Percentiles rank a stretch among this genome's conserved stretches.
Evolutionary conservation across 2,888 invertebrate genomes (phyloP).

Genomic region (Noctua janthina): DNA sequence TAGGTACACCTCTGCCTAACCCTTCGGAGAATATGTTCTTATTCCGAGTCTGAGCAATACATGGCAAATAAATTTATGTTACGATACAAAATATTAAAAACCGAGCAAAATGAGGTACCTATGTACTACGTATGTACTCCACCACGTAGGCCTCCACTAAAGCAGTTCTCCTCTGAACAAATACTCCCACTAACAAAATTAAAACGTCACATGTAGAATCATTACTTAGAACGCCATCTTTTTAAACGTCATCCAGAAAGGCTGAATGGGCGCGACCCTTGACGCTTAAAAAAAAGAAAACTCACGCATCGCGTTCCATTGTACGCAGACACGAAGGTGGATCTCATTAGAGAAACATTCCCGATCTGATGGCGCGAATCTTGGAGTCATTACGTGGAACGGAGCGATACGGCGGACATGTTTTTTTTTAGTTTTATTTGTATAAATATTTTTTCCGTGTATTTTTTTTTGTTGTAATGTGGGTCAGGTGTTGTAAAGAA

Average conservation of each 20-base stretch:
- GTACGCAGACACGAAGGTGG: slow-evolving; percentile 88
- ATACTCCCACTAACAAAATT: slow-evolving; percentile 72
- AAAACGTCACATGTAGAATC: slow-evolving; percentile 78
- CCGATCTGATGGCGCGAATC: slow-evolving; percentile 88
- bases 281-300: slow-evolving; percentile 84
- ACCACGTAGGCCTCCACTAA: slow-evolving; percentile 14
- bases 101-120: background rate
- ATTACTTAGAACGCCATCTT: slow-evolving; percentile 89
- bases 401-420: slow-evolving; percentile 72
- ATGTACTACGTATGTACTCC: background rate
- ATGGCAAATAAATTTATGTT: too few species aligned
- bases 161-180: slow-evolving; percentile 49
- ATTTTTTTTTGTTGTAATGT: slow-evolving; percentile 31
- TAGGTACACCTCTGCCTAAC: too few species aligned
- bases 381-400: slow-evolving; percentile 88
- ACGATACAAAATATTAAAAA: too few species aligned
- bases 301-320: slow-evolving; percentile 87
- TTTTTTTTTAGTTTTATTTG: slow-evolving; percentile 38
- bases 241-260: slow-evolving; percentile 82
- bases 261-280: slow-evolving; percentile 85
- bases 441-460: slow-evolving; percentile 29
- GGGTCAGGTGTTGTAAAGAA: slow-evolving; percentile 46
- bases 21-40: too few species aligned
- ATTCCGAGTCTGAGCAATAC: background rate
- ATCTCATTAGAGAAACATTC: slow-evolving; percentile 88